phyloP scores from a whole-genome alignment of 2,888 invertebrate genomes.

The Saturnia pavonia region DNA sequence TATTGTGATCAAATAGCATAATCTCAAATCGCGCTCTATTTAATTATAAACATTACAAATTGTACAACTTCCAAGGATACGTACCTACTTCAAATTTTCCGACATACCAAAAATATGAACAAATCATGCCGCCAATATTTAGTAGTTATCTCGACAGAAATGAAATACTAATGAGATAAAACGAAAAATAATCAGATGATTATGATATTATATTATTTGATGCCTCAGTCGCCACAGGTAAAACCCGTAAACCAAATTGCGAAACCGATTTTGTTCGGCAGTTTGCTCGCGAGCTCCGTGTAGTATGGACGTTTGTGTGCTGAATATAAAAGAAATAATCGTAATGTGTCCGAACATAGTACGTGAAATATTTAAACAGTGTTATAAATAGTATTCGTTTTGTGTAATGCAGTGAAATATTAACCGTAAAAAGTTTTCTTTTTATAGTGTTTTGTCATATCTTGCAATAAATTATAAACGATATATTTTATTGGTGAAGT shows the following conservation, averaged over 20 bases:
- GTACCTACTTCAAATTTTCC: neutral
- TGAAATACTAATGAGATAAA: conserved; percentile 28
- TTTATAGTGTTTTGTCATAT: conserved; percentile 1
- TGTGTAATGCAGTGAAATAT: conserved; percentile 19
- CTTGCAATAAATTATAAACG: neutral
- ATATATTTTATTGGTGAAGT: neutral
- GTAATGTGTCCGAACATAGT: conserved; percentile 17
- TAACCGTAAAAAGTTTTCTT: neutral
- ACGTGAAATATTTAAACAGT: conserved; percentile 18
- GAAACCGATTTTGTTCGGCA: conserved; percentile 29
- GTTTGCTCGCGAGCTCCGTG: conserved; percentile 38
- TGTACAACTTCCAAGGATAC: neutral
- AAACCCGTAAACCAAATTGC: conserved; percentile 26
- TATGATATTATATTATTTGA: conserved; percentile 11
- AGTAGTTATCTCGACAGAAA: conserved; percentile 16
- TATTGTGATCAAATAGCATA: too few species aligned
- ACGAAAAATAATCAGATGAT: conserved; percentile 27
- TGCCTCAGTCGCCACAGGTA: conserved; percentile 44
- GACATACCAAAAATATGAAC: neutral
- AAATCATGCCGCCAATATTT: neutral
- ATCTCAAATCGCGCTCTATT: too few species aligned
- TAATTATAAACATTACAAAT: too few species aligned
- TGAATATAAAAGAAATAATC: conserved; percentile 9
- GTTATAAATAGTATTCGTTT: neutral
- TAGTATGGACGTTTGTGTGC: conserved; percentile 36